Evolutionary conservation across 2,888 invertebrate genomes (phyloP).

Genomic region (Papilio protenor): DNA sequence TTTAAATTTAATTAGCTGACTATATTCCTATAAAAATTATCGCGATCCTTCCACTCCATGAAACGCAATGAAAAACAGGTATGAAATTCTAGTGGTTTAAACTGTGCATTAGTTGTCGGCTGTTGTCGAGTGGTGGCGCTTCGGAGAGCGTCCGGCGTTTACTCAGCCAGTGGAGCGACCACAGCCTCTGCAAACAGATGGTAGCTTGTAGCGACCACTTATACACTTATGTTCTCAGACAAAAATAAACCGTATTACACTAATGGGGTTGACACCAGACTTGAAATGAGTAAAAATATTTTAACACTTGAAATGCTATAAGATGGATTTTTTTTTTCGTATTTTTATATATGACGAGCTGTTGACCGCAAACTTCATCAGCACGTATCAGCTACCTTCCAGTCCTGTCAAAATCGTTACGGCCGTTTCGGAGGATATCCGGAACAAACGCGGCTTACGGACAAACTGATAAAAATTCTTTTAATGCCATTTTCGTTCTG

Average conservation of each 20-base stretch:
- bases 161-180: slow-evolving; percentile 51
- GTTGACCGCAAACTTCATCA: too few species aligned
- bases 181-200: background rate
- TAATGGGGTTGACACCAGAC: slow-evolving; percentile 2
- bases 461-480: too few species aligned
- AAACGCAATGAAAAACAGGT: slow-evolving; percentile 27
- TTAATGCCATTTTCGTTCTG: too few species aligned
- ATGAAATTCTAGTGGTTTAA: background rate
- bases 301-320: background rate
- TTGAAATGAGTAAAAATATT: background rate
- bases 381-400: too few species aligned
- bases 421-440: too few species aligned
- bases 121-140: slow-evolving; percentile 51
- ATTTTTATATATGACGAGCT: background rate
- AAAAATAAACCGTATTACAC: slow-evolving; percentile 38
- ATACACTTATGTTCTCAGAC: slow-evolving; percentile 53
- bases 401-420: too few species aligned
- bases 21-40: background rate
- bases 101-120: slow-evolving; percentile 1
- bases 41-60: background rate
- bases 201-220: background rate
- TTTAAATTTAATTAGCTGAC: too few species aligned
- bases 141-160: slow-evolving; percentile 46
- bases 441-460: too few species aligned
- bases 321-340: too few species aligned